These are phyloP conservation scores for Etia nguti DNA, from an alignment of 2,113 vertebrate species.

Conservation along the genomic window DNA sequence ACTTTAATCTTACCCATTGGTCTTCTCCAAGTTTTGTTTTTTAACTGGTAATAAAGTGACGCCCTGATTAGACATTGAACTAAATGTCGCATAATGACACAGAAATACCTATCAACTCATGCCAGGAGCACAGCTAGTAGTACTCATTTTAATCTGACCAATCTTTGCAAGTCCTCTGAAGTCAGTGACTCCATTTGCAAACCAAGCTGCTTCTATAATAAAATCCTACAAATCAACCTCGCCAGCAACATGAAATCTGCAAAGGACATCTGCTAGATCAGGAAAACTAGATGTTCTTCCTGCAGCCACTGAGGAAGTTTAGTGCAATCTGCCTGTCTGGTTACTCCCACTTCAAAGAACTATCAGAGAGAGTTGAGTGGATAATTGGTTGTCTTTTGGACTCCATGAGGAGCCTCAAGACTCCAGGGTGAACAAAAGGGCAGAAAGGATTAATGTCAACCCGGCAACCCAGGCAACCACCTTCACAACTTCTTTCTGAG, in stretches of 20 bases:
- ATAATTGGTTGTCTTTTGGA: slow-evolving; percentile 39
- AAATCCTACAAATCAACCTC: neutral
- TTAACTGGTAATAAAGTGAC: neutral
- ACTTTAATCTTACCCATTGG: accelerated
- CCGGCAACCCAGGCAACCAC: slow-evolving; percentile 14
- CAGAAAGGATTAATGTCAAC: slow-evolving; percentile 41
- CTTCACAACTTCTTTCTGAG: slow-evolving; percentile 8
- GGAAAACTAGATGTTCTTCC: neutral
- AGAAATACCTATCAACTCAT: accelerated
- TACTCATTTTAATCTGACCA: neutral
- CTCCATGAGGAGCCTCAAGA: slow-evolving; percentile 25
- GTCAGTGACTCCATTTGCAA: neutral
- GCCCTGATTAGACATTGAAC: neutral
- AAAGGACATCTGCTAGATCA: neutral
- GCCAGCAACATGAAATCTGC: neutral
- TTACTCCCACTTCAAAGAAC: neutral
- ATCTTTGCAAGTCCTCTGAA: neutral
- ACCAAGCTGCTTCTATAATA: neutral
- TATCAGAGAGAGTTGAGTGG: slow-evolving; percentile 1
- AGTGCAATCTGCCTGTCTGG: neutral
- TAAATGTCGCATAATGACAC: neutral
- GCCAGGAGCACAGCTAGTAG: neutral
- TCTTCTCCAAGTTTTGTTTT: neutral
- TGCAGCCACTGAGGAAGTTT: neutral
- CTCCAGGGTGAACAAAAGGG: slow-evolving; percentile 47